Base-by-base conservation (phyloP, 2,797 vertebrate species). In the Florisuga fusca region DNA sequence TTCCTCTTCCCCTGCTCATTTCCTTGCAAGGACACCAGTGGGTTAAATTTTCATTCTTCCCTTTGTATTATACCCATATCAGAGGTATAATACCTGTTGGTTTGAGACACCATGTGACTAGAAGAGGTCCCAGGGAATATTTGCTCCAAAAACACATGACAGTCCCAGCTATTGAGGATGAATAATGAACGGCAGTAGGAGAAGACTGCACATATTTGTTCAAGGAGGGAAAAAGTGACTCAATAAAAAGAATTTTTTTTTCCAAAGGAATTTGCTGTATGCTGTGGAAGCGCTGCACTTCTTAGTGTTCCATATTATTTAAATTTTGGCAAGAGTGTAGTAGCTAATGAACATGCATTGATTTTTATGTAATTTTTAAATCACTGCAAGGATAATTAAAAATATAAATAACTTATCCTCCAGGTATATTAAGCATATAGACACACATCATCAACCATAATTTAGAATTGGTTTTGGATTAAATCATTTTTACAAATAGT, bases 311-410 rank as follows among this genome's bases (percentile, higher is more conserved):
- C 21, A 1, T 83, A n/a, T 63, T 91, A 87, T 85, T 91, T 83
- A 87, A 57, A 81, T 87, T 93, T 91, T 91, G 68, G 33, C 86
- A 78, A 78, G 69, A 75, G 19, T 84, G 93, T 78, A 76, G 63
- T 31, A 91, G 63, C 80, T 96, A 95, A 96, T 91, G 66, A 95
- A 43, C 31, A 48, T 63, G 31, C 88, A 95, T 85, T 96, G 93
- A 95, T 95, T 92, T 95, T 93, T 94, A 54, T 91, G 94, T 87
- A 6, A 29, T 92, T 95, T 97, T 95, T 96, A 95, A 82, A 97
- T 91, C 73, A n/a, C 50, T 94, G 84, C 45, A 87, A 78, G 84
- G 87, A 84, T 96, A 93, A 95, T 95, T 95, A 92, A 85, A 95
- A 92, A 23, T 96, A 95, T 95, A 95, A 97, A 96, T 95, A 97